Percentiles rank a stretch among this genome's conserved stretches.
These are phyloP conservation scores for Cyanoramphus novaezelandiae DNA, from an alignment of 2,113 vertebrate species.

Conservation along the genomic window DNA sequence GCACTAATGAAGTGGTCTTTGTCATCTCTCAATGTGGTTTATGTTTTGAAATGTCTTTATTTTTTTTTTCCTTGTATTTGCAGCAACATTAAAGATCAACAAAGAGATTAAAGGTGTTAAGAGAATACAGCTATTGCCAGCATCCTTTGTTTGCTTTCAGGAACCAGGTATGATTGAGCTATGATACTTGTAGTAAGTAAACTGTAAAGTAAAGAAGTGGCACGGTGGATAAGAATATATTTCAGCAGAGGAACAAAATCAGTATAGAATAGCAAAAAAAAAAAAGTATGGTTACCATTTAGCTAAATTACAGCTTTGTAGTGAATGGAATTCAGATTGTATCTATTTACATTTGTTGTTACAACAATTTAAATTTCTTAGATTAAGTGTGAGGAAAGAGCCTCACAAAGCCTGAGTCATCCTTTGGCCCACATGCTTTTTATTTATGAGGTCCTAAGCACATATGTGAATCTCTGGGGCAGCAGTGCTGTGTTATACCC, in stretches of 20 bases:
- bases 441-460: neutral
- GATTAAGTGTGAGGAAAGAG: neutral
- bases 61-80: neutral
- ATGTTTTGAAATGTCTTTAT: neutral
- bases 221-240: neutral
- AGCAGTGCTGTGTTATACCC: neutral
- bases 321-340: neutral
- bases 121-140: slow-evolving; percentile 83
- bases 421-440: neutral
- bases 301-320: neutral
- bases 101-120: slow-evolving; percentile 74
- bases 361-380: neutral
- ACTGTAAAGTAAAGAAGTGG: neutral
- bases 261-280: neutral
- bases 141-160: slow-evolving; percentile 76
- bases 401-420: neutral
- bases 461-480: neutral
- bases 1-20: neutral
- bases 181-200: neutral
- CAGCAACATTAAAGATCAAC: slow-evolving; percentile 85
- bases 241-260: neutral
- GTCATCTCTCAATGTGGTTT: neutral
- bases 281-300: neutral
- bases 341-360: neutral
- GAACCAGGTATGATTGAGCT: slow-evolving; percentile 78